Evolutionary conservation across 92 coral and sea anemone species (phyloP).

Genomic region (Anthopleura xanthogrammica): DNA sequence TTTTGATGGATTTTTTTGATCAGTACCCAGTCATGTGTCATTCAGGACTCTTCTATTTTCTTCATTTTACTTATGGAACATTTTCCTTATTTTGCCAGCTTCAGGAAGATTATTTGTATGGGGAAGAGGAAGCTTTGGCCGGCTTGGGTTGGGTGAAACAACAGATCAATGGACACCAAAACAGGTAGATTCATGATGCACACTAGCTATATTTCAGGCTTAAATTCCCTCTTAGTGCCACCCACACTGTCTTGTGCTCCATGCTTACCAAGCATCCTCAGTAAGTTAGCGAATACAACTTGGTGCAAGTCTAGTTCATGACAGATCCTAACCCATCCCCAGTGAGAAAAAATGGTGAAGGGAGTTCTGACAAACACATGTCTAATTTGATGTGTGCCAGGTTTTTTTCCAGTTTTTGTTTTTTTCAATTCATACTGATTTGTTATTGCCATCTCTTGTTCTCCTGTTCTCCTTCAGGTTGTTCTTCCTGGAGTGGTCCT

Average conservation of each 20-base stretch:
- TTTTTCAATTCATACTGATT: background rate
- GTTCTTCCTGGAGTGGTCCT: constrained; percentile 65
- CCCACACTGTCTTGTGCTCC: too few relatives aligned
- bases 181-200: constrained; percentile 39
- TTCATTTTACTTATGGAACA: background rate
- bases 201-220: too few relatives aligned
- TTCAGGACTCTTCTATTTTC: background rate
- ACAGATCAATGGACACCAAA: constrained; percentile 66
- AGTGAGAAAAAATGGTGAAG: too few relatives aligned
- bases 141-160: constrained; percentile 57
- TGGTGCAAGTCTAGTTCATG: too few relatives aligned
- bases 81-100: constrained; percentile 30
- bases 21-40: background rate
- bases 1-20: too few relatives aligned
- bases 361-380: too few relatives aligned
- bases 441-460: background rate
- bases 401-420: background rate
- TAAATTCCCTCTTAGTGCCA: too few relatives aligned
- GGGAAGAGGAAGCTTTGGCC: constrained; percentile 87
- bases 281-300: too few relatives aligned
- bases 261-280: too few relatives aligned
- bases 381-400: too few relatives aligned
- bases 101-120: constrained; percentile 66
- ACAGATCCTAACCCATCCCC: too few relatives aligned
- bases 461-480: constrained; percentile 49